These are phyloP conservation scores for Dendronephthya gigantea DNA, from an alignment of 64 coral and sea anemone genomes.

Conservation along the genomic window DNA sequence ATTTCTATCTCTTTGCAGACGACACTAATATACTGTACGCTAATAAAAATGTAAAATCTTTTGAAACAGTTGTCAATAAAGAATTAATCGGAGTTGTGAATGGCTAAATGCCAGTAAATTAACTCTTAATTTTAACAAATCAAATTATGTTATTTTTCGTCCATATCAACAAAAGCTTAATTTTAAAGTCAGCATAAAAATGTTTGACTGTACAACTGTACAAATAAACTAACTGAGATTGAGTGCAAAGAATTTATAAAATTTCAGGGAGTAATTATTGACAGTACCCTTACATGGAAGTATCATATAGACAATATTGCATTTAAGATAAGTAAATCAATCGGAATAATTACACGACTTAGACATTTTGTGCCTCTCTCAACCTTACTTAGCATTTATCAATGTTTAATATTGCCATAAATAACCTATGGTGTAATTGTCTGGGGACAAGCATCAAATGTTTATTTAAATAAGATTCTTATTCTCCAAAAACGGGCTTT, in stretches of 20 bases:
- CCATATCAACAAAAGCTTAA: background rate
- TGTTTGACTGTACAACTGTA: background rate
- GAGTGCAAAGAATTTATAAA: conserved; percentile 2
- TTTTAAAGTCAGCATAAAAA: background rate
- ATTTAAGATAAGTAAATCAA: background rate
- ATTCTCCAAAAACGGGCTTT: no score
- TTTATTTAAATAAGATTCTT: no score
- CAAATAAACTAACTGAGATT: background rate
- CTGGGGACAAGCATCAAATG: background rate
- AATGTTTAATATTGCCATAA: background rate
- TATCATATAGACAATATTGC: background rate
- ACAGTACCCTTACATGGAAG: background rate
- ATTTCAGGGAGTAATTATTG: no score
- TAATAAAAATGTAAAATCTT: background rate
- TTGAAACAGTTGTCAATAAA: background rate
- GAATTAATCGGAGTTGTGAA: background rate
- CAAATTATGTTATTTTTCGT: conserved; percentile 9
- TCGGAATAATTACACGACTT: background rate
- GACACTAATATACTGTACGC: background rate
- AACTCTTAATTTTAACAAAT: background rate
- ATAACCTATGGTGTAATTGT: background rate
- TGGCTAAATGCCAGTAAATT: background rate
- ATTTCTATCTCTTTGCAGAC: background rate
- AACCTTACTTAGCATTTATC: background rate
- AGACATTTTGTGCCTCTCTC: background rate